phyloP scores from a whole-genome alignment of 2,113 vertebrate genomes.

The Calyptommatus sinebrachiatus region DNA sequence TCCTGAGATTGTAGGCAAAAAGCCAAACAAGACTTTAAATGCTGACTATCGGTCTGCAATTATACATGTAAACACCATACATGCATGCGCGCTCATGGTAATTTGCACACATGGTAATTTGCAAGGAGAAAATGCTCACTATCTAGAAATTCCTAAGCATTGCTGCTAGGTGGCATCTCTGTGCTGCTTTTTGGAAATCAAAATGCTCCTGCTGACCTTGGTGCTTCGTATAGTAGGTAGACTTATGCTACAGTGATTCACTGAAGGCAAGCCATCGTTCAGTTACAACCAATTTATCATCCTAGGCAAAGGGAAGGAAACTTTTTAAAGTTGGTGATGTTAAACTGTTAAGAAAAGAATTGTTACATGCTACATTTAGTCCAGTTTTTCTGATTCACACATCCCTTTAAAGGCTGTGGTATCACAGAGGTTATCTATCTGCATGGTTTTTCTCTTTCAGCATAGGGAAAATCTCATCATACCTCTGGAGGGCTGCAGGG shows the following conservation, averaged over 20 bases:
- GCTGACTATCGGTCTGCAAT: too few relatives aligned
- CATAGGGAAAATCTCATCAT: background rate
- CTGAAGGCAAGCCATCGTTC: slow-evolving; percentile 39
- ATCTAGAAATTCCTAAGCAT: slow-evolving; percentile 55
- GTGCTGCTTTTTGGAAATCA: slow-evolving; percentile 58
- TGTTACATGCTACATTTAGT: background rate
- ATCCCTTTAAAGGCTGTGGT: background rate
- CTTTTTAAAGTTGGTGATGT: slow-evolving; percentile 1
- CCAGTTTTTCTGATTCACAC: background rate
- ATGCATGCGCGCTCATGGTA: slow-evolving; percentile 13
- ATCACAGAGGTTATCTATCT: background rate
- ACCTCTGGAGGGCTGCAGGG: too few relatives aligned
- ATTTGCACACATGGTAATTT: slow-evolving; percentile 25
- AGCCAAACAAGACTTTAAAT: too few relatives aligned
- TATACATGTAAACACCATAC: background rate
- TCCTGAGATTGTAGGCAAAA: too few relatives aligned
- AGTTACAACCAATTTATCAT: slow-evolving; percentile 29
- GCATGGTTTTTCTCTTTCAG: background rate
- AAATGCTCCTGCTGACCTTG: slow-evolving; percentile 60
- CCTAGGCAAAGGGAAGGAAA: background rate
- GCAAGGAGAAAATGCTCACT: slow-evolving; percentile 25
- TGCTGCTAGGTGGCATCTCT: slow-evolving; percentile 78
- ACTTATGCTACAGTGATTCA: slow-evolving; percentile 22
- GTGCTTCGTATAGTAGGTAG: slow-evolving; percentile 17
- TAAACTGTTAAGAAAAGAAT: background rate